phyloP scores from a whole-genome alignment of 1,140 invertebrate species.

The Nasonia giraulti region DNA sequence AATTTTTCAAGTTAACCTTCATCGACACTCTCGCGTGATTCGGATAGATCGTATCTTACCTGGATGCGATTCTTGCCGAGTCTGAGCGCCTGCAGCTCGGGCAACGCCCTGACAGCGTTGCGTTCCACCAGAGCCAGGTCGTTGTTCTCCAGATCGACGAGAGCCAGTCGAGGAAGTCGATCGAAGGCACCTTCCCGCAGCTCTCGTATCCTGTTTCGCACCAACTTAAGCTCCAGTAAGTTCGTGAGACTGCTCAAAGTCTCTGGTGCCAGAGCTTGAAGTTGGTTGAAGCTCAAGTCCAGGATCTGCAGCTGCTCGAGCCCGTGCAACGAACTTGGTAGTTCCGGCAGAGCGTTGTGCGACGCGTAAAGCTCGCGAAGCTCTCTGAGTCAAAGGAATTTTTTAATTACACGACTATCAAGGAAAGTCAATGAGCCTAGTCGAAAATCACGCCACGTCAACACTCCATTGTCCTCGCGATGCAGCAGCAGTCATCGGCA shows the following conservation, averaged over 20 bases:
- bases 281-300: conserved; percentile 87
- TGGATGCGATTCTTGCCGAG: conserved; percentile 85
- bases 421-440: not conserved
- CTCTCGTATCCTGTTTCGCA: conserved; percentile 84
- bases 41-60: conserved; percentile 64
- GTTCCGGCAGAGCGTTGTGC: conserved; percentile 83
- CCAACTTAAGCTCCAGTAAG: conserved; percentile 81
- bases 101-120: conserved; percentile 84
- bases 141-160: conserved; percentile 88
- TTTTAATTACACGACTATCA: not conserved
- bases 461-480: not conserved
- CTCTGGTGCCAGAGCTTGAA: conserved; percentile 81
- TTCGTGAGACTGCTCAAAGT: conserved; percentile 80
- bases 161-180: conserved; percentile 81
- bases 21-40: not conserved
- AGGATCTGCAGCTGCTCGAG: conserved; percentile 81
- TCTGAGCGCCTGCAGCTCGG: conserved; percentile 84
- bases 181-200: conserved; percentile 83
- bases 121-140: conserved; percentile 85
- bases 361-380: conserved; percentile 85
- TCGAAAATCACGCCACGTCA: not conserved
- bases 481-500: not conserved
- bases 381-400: conserved; percentile 68
- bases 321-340: conserved; percentile 82
- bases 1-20: not conserved